These are phyloP conservation scores for Zhuqinia jingwanae DNA, from an alignment of 2,888 invertebrate species.

Conservation along the genomic window DNA sequence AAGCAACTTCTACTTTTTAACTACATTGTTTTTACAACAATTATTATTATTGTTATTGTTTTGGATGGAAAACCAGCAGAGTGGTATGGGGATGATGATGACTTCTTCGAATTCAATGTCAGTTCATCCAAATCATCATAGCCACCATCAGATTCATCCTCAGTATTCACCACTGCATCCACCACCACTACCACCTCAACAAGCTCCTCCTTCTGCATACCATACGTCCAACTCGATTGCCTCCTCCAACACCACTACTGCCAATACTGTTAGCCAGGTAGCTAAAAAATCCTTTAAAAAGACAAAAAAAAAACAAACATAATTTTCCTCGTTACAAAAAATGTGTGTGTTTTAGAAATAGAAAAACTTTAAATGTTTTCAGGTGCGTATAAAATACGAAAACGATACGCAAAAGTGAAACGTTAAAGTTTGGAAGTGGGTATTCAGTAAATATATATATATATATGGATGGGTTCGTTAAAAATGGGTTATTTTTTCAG, in stretches of 20 bases:
- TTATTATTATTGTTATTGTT: conserved; percentile 77
- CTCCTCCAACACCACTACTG: conserved; percentile 71
- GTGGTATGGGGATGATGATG: conserved; percentile 79
- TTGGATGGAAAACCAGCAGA: conserved; percentile 77
- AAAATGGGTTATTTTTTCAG: conserved; percentile 65
- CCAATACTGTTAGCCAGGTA: conserved; percentile 79
- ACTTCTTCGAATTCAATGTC: conserved; percentile 75
- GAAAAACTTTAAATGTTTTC: conserved; percentile 63
- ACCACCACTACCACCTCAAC: conserved; percentile 72
- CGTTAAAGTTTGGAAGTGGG: conserved; percentile 31
- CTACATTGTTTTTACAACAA: conserved; percentile 41
- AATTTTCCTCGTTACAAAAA: conserved; percentile 8
- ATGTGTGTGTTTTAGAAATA: conserved; percentile 1
- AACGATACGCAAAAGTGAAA: no score
- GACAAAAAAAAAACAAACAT: conserved; percentile 48
- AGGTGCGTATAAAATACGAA: conserved; percentile 22
- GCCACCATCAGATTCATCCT: conserved; percentile 73
- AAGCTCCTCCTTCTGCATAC: conserved; percentile 37
- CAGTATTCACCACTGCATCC: conserved; percentile 68
- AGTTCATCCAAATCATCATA: conserved; percentile 72
- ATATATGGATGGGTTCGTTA: conserved; percentile 52
- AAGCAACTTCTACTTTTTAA: conserved; percentile 14
- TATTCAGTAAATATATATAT: neutral
- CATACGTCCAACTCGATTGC: conserved; percentile 63
- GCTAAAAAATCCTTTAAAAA: conserved; percentile 43